Evolutionary conservation across 2,113 vertebrate genomes (phyloP), one percentile per base, ranked within the genome.

Genomic region (Uria lomvia): DNA sequence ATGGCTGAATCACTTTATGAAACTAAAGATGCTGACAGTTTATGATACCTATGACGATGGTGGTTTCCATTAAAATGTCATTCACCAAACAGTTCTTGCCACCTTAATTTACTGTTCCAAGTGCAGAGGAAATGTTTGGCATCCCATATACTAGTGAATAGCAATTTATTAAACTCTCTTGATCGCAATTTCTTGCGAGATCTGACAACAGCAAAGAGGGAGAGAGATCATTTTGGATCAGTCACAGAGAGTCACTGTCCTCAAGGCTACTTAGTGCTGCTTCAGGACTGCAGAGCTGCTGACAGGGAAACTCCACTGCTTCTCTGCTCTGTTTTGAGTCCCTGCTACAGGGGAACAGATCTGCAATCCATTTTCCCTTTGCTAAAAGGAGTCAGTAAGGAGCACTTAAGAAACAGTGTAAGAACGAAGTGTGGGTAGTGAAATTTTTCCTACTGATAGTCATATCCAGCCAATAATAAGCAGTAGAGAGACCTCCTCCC

Each of bases 1-100:
- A 7, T 4, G 8, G 16, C 12, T 82, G 74, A 92, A 78, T 45
- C 40, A 49, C 43, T 14, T 60, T 6, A 27, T 7, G 52, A 63
- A 88, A 76, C 9, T 67, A 42, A 75, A 88, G 60, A 60, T 43
- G 12, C 40, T 81, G 85, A 60, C 43, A 75, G 47, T n/a, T 52
- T 72, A 38, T 55, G 38, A 72, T 42, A 43, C 5, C 36, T 68
- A 2, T 49, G 82, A 43, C 43, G 78, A 87, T 22, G 1, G 13
- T 56, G 53, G 47, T n/a, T 90, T 52, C 74, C 66, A 65, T 90
- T 86, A 85, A 94, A 85, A 77, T 14, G 17, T 52, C 73, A 47
- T 34, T 75, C 53, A 75, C 65, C n/a, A 68, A 50, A 50, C 17
- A 53, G 20, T 22, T 50, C 60, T 85, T 55, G 26, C 38, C 43